phyloP scores from a whole-genome alignment of 2,888 invertebrate species.

The Megamerina dolium region DNA sequence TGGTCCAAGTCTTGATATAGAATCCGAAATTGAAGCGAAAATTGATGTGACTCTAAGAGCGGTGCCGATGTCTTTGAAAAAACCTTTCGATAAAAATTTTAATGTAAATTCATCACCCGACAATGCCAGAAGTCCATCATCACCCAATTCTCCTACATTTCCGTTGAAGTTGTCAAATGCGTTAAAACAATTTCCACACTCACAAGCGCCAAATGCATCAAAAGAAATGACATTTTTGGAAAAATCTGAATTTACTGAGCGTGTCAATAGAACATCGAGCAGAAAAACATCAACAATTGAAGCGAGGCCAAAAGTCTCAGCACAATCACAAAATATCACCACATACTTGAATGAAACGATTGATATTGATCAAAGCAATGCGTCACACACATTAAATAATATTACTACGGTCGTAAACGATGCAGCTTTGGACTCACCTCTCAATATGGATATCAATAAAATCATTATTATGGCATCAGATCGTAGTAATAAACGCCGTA shows the following conservation, averaged over 20 bases:
- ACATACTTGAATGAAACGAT: too few species aligned
- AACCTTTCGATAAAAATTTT: constrained; percentile 15
- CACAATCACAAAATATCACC: too few species aligned
- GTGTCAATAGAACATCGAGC: background rate
- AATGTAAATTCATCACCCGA: constrained; percentile 14
- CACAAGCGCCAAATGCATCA: constrained; percentile 23
- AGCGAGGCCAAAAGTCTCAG: background rate
- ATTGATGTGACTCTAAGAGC: background rate
- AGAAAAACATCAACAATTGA: constrained; percentile 2
- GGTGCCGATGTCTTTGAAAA: background rate
- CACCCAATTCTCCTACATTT: constrained; percentile 29
- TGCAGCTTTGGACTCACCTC: background rate
- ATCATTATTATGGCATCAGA: too few species aligned
- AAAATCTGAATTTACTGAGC: constrained; percentile 24
- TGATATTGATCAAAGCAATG: too few species aligned
- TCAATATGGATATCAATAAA: constrained; percentile 2
- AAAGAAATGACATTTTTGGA: constrained; percentile 29
- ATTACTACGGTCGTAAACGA: background rate
- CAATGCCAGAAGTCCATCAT: constrained; percentile 16
- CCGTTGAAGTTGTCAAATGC: constrained; percentile 24
- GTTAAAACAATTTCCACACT: constrained; percentile 30
- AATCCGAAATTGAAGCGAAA: background rate
- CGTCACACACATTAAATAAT: background rate
- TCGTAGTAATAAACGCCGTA: background rate
- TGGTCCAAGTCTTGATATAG: background rate